These are phyloP conservation scores for Ptilonorhynchus violaceus DNA, from an alignment of 2,113 vertebrate species.

Conservation along the genomic window DNA sequence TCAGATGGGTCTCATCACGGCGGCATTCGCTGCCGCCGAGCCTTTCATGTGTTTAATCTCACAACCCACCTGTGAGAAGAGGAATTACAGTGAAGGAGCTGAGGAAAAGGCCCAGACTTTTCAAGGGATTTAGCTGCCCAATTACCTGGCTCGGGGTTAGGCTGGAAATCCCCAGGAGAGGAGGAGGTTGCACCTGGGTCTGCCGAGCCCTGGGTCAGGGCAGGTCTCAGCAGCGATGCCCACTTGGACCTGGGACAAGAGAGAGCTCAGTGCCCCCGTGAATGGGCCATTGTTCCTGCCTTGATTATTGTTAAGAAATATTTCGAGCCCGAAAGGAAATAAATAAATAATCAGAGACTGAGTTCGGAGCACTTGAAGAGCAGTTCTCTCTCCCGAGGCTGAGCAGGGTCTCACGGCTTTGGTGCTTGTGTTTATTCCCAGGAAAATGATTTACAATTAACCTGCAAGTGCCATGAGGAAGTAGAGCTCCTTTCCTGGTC, in stretches of 20 bases:
- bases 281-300: conserved; percentile 5
- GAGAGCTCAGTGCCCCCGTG: not conserved
- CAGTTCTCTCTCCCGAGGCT: not conserved
- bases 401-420: not conserved
- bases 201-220: not conserved
- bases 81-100: conserved; percentile 6
- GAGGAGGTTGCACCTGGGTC: not conserved
- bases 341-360: not conserved
- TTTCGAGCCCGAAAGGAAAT: not conserved
- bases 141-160: conserved; percentile 37
- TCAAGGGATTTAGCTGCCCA: conserved; percentile 54
- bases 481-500: not conserved
- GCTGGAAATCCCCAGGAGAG: conserved; percentile 32
- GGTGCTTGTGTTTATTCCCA: not conserved
- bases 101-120: conserved; percentile 42
- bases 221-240: not conserved
- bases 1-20: conserved; percentile 45
- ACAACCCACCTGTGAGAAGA: conserved; percentile 50
- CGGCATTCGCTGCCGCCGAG: not conserved
- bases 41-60: conserved; percentile 64
- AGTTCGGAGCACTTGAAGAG: not conserved
- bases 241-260: not conserved
- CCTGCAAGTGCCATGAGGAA: not conserved
- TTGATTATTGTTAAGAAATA: not conserved
- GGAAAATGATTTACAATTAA: not conserved